phyloP scores from a whole-genome alignment of 2,113 vertebrate genomes.

The Suricata suricatta region DNA sequence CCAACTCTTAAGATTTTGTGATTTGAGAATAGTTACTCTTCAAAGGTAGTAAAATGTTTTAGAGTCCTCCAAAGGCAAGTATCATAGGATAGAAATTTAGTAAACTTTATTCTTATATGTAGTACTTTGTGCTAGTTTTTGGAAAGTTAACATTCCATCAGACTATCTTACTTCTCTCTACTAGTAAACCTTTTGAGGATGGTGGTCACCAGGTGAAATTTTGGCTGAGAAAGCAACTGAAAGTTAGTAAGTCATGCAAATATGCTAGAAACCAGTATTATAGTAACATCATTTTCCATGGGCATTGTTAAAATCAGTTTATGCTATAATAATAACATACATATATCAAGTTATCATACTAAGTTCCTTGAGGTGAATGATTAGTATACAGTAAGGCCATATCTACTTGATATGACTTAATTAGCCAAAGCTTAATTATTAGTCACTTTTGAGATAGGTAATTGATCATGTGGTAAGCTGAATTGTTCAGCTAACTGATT shows the following conservation, averaged over 20 bases:
- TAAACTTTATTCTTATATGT: slow-evolving; percentile 43
- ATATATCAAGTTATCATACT: slow-evolving; percentile 5
- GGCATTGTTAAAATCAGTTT: slow-evolving; percentile 57
- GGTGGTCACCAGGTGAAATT: slow-evolving; percentile 32
- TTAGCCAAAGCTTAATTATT: slow-evolving; percentile 54
- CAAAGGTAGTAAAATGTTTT: slow-evolving; percentile 47
- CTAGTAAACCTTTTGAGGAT: slow-evolving; percentile 29
- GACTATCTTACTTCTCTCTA: slow-evolving; percentile 7
- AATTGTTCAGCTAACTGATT: background rate
- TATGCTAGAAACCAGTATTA: slow-evolving; percentile 48
- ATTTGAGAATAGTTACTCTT: slow-evolving; percentile 54
- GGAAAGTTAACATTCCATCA: slow-evolving; percentile 41
- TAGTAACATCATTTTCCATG: slow-evolving; percentile 45
- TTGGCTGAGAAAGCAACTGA: slow-evolving; percentile 33
- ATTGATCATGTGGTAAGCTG: slow-evolving; percentile 48
- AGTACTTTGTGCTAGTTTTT: slow-evolving; percentile 48
- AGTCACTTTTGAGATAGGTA: slow-evolving; percentile 28
- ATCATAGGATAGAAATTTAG: slow-evolving; percentile 40
- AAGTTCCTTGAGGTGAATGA: slow-evolving; percentile 39
- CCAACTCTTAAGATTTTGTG: slow-evolving; percentile 34
- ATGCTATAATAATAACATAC: background rate
- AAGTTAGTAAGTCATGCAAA: slow-evolving; percentile 7
- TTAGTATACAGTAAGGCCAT: background rate
- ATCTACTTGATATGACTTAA: slow-evolving; percentile 58
- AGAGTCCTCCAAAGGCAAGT: slow-evolving; percentile 14